Evolutionary conservation across 2,113 vertebrate species (phyloP).

Genomic region (Sinocyclocheilus anshuiensis): DNA sequence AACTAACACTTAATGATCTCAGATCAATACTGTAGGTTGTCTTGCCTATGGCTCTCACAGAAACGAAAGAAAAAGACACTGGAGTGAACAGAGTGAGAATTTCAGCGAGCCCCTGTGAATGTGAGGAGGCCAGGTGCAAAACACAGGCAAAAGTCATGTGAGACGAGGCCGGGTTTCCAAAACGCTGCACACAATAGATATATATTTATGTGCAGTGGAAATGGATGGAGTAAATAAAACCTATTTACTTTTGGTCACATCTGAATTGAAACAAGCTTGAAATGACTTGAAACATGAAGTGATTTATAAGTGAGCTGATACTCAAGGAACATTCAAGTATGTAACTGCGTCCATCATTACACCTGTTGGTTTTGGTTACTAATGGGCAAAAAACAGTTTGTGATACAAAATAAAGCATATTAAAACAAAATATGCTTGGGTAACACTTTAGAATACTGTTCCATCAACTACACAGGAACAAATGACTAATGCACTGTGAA

Average conservation of each 20-base stretch:
- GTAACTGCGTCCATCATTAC: too few relatives aligned
- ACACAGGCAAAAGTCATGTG: not conserved
- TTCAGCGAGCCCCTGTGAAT: not conserved
- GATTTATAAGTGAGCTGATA: not conserved
- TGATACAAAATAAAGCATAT: too few relatives aligned
- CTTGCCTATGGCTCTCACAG: not conserved
- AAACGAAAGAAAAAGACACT: not conserved
- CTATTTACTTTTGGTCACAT: not conserved
- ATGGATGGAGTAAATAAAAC: not conserved
- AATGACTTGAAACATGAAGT: not conserved
- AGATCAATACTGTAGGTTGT: constrained; percentile 1
- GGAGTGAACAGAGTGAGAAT: not conserved
- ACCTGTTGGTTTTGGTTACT: too few relatives aligned
- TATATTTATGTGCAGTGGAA: not conserved
- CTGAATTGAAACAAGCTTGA: not conserved
- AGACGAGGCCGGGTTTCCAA: not conserved
- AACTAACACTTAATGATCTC: constrained; percentile 13
- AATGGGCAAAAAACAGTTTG: too few relatives aligned
- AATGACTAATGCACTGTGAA: too few relatives aligned
- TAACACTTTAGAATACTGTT: too few relatives aligned
- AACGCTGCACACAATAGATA: too few relatives aligned
- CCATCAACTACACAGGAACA: too few relatives aligned
- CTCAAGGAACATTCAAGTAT: too few relatives aligned
- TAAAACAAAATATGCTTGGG: too few relatives aligned
- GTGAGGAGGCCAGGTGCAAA: not conserved